phyloP scores from a whole-genome alignment of 2,113 vertebrate species.

The Hydrolagus affinis region DNA sequence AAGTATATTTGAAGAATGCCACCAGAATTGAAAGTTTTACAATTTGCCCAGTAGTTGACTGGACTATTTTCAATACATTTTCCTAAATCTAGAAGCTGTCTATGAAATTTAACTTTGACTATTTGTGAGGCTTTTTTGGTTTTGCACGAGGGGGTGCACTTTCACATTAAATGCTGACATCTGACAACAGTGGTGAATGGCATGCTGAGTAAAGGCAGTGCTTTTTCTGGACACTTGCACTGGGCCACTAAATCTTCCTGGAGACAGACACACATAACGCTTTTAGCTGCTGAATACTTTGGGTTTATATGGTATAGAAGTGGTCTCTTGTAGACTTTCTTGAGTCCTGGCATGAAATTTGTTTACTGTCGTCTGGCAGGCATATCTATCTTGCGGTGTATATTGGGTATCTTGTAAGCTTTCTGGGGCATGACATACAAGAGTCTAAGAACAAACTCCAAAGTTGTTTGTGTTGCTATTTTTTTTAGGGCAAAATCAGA shows the following conservation, averaged over 20 bases:
- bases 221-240: neutral
- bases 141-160: neutral
- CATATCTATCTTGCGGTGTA: neutral
- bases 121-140: neutral
- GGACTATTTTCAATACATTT: neutral
- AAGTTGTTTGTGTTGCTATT: slow-evolving; percentile 37
- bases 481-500: slow-evolving; percentile 69
- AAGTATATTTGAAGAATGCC: neutral
- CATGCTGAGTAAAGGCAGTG: neutral
- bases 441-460: slow-evolving; percentile 13
- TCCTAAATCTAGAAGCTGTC: neutral
- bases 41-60: neutral
- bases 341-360: neutral
- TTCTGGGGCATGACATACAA: neutral
- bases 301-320: neutral
- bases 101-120: neutral
- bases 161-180: neutral
- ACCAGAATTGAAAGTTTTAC: neutral
- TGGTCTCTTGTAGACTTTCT: neutral
- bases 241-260: neutral
- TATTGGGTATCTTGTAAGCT: neutral
- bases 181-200: neutral
- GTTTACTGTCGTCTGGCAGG: neutral
- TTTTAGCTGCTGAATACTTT: neutral
- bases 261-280: neutral